These are phyloP conservation scores for Notodonta dromedarius DNA, from an alignment of 2,888 invertebrate species.

Conservation along the genomic window DNA sequence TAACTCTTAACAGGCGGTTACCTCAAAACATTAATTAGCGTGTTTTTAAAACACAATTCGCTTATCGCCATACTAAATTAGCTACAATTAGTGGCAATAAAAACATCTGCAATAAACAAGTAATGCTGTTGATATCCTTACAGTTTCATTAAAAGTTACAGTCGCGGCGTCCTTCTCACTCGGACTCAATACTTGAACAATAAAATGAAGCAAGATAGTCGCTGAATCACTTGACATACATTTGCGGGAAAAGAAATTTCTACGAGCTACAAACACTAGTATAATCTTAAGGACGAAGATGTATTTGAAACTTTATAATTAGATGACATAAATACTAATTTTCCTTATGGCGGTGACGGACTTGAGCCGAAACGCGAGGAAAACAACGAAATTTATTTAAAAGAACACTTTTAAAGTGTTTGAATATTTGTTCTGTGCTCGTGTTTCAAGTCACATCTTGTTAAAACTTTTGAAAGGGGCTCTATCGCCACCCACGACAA, in stretches of 20 bases:
- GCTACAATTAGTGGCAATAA: constrained; percentile 57
- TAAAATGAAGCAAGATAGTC: constrained; percentile 66
- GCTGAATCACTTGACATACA: constrained; percentile 75
- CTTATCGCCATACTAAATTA: constrained; percentile 54
- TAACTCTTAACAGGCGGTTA: not conserved
- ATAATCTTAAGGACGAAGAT: constrained; percentile 10
- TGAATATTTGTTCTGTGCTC: no score
- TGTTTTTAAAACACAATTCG: constrained; percentile 31
- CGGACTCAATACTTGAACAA: constrained; percentile 63
- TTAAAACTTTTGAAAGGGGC: not conserved
- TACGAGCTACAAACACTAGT: constrained; percentile 27
- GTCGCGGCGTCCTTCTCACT: constrained; percentile 66
- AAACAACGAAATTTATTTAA: no score
- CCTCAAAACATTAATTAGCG: constrained; percentile 28
- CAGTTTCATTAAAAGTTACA: constrained; percentile 64
- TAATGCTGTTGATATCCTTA: constrained; percentile 64
- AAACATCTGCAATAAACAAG: constrained; percentile 51
- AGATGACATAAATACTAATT: no score
- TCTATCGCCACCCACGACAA: not conserved
- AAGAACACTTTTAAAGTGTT: no score
- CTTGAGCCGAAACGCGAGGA: no score
- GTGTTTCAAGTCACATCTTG: no score
- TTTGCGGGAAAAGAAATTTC: constrained; percentile 52
- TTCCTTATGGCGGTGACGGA: no score
- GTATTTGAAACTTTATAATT: not conserved